Conservation (phyloP, 53 echinoderm and acorn worm species). For the Paelopatides confundens region DNA sequence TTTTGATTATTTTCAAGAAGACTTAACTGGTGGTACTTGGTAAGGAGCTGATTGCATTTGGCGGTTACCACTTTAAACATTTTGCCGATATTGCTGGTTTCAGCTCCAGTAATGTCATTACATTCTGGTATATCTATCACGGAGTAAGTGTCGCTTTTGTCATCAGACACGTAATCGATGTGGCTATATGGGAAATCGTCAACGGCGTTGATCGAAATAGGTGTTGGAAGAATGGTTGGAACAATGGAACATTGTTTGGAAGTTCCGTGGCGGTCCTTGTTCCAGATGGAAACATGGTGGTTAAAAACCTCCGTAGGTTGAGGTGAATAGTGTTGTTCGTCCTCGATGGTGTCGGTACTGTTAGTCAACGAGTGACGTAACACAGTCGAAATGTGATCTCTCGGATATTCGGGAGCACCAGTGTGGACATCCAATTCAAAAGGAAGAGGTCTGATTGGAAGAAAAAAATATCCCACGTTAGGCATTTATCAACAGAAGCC, state of each 20-base stretch:
- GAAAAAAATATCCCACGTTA: neutral
- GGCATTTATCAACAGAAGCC: neutral
- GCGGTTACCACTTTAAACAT: neutral
- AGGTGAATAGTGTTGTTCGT: neutral
- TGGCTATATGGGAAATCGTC: neutral
- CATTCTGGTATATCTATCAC: conserved; percentile 13
- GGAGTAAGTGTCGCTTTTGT: conserved; percentile 19
- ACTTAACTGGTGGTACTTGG: neutral
- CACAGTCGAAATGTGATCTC: neutral
- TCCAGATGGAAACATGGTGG: neutral
- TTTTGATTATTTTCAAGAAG: neutral
- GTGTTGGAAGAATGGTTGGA: conserved; percentile 6
- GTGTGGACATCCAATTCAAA: neutral
- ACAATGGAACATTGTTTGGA: neutral
- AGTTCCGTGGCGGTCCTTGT: neutral
- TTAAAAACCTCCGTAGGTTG: neutral
- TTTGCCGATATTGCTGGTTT: neutral
- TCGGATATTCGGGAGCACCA: neutral
- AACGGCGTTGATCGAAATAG: neutral
- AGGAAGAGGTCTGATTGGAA: neutral
- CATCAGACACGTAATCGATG: neutral
- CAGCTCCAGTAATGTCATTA: neutral
- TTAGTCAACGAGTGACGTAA: neutral
- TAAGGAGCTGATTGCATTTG: neutral
- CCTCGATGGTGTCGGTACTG: neutral